Percentiles rank a stretch among this genome's conserved stretches.
Evolutionary conservation across 2,113 vertebrate species (phyloP).

Genomic region (Albula glossodonta): DNA sequence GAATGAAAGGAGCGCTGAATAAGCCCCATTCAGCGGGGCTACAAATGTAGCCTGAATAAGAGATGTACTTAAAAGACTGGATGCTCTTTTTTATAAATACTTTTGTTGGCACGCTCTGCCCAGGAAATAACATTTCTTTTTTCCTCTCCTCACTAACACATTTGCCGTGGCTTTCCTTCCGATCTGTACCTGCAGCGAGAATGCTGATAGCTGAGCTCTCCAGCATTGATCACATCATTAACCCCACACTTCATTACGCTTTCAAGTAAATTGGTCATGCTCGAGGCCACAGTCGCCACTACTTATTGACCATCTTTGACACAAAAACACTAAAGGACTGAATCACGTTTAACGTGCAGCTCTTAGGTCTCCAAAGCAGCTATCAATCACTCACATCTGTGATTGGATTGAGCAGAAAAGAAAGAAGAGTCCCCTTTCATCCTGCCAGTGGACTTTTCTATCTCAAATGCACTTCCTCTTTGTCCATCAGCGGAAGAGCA

Average conservation of each 20-base stretch:
- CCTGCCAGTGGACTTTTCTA: background rate
- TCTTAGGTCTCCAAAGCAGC: too few relatives aligned
- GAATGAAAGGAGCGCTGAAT: conserved; percentile 58
- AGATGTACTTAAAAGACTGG: conserved; percentile 8
- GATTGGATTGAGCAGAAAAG: background rate
- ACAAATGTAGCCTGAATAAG: conserved; percentile 55
- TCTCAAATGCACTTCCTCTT: conserved; percentile 8
- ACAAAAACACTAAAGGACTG: too few relatives aligned
- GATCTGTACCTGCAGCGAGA: background rate
- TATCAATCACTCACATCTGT: background rate
- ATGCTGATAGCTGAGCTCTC: background rate
- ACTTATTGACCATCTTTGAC: too few relatives aligned
- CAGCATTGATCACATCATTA: background rate
- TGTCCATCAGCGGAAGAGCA: conserved; percentile 44
- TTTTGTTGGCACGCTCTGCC: background rate
- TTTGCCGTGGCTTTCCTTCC: background rate
- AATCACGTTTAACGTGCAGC: too few relatives aligned
- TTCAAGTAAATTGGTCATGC: background rate
- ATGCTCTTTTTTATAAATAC: background rate
- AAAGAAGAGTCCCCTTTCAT: background rate
- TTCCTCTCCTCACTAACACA: background rate
- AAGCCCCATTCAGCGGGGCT: conserved; percentile 47
- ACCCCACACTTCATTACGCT: background rate
- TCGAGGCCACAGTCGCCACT: background rate
- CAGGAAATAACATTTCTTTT: background rate